These are phyloP conservation scores for Scophthalmus maximus DNA, from an alignment of 2,113 vertebrate genomes.

Conservation along the genomic window DNA sequence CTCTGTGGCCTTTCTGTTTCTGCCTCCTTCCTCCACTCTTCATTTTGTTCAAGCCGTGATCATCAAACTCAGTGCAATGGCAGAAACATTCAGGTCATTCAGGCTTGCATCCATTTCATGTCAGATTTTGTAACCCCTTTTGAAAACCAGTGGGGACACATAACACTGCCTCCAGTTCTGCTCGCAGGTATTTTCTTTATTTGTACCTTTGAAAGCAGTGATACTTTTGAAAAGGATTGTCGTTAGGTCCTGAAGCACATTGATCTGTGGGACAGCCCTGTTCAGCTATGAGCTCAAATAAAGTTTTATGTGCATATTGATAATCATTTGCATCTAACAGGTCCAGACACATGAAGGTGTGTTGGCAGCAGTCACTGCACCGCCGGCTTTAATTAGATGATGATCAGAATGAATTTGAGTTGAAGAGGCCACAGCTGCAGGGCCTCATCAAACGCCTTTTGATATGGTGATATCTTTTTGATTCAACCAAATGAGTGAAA, in stretches of 20 bases:
- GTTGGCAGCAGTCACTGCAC: slow-evolving; percentile 45
- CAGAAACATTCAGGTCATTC: slow-evolving; percentile 38
- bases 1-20: slow-evolving; percentile 10
- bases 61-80: slow-evolving; percentile 23
- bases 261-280: background rate
- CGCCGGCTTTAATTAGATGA: slow-evolving; percentile 65
- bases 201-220: slow-evolving; percentile 5
- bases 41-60: slow-evolving; percentile 38
- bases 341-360: slow-evolving; percentile 58
- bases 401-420: slow-evolving; percentile 57
- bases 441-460: slow-evolving; percentile 74
- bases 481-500: slow-evolving; percentile 50
- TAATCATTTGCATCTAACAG: slow-evolving; percentile 46
- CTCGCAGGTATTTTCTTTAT: background rate
- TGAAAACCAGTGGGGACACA: slow-evolving; percentile 28
- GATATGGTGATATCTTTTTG: slow-evolving; percentile 76
- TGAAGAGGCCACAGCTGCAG: slow-evolving; percentile 75
- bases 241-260: slow-evolving; percentile 7
- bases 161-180: slow-evolving; percentile 12
- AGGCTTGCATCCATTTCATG: slow-evolving; percentile 39
- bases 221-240: background rate
- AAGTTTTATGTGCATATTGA: slow-evolving; percentile 25
- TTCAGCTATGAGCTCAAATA: slow-evolving; percentile 15
- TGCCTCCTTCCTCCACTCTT: slow-evolving; percentile 8
- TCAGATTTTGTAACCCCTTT: slow-evolving; percentile 45